Evolutionary conservation across 2,113 vertebrate genomes (phyloP), one percentile per base, ranked within the genome.

Genomic region (Platycercus adscitus): DNA sequence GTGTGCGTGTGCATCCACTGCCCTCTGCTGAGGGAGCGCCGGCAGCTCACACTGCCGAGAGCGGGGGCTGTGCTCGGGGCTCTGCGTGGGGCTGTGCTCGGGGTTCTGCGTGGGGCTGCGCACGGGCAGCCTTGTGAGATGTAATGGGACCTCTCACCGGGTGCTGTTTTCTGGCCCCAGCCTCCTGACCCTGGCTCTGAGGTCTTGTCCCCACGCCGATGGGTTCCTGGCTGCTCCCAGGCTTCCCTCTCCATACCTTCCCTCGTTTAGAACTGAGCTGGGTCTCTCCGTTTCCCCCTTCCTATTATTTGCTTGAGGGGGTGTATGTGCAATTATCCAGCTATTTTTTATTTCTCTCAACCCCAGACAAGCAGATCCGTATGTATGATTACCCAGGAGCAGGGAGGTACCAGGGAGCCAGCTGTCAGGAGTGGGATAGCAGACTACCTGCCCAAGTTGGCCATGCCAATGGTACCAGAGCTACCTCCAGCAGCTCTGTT

Each of bases 21-120:
- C 95, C 96, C 95, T 94, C 90, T 95, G 94, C 90, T 86, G 95
- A 91, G 88, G 20, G 63, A 88, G 21, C 0, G 13, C 29, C 9
- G 81, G 92, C 85, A 55, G 82, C 85, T 94, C 90, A 79, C 24
- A 70, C 28, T 1, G 61, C 41, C 16, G 13, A 15, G 20, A 5
- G 20, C 35, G 26, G 56, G n/a, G 63, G 46, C 55, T 50, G 58
- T 20, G 6, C 49, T 78, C 14, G 3, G 52, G 47, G 69, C 35
- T 50, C 35, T 19, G 39, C 20, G 11, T 16, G 55, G 21, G 63
- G 46, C 55, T 50, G 58, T 20, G 6, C 49, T 78, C 14, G 3
- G 52, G 47, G 69, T 33, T 50, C 35, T 19, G 39, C 20, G 11
- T 16, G 55, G 21, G 15, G 21, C 63, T 12, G 7, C 29, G 6